Evolutionary conservation across 2,888 invertebrate genomes (phyloP), one percentile per base, ranked within the genome.

Genomic region (Eupithecia subumbrata): DNA sequence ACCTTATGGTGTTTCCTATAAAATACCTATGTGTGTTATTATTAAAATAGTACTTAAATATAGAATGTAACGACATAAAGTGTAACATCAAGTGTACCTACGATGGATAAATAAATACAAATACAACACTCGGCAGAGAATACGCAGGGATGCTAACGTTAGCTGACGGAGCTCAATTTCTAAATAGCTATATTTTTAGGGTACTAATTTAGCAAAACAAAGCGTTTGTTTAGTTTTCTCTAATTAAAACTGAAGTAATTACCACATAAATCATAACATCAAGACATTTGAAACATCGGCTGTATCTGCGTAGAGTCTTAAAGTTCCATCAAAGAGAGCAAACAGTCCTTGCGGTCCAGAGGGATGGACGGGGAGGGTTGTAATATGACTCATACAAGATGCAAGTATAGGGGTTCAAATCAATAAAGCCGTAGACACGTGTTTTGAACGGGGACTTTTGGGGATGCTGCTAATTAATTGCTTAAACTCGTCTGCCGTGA

Each of bases 261-360:
- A 8, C 56, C 56, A 22, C 4, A 22, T 1, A 56, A 22, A 22
- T 9, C 22, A 12, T n/a, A n/a, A 22, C 22, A 56, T 22, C 22
- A 56, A 56, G 11, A 56, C 56, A 22, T 56, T 22, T 56, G n/a
- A 56, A 22, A 22, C 22, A 56, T 56, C 56, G 56, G 64, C 60
- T 72, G 56, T 30, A 52, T 75, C 56, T 67, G 34, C 9, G 67
- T 52, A 73, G 48, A 67, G n/a, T 88, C 89, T 90, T 89, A 84
- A 88, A 91, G 90, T 91, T 90, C 92, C 92, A 92, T 93, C 92
- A 92, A 88, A 89, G 89, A 91, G 87, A 88, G 90, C 89, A 91
- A 92, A 92, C 90, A 92, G 84, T 84, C 67, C 82, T 85, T 82
- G 84, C 83, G 85, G 86, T 84, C 85, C 85, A 82, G 77, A 78